Conservation (phyloP, 2,888 invertebrate genomes). For the Drosophila parthenogenetica region DNA sequence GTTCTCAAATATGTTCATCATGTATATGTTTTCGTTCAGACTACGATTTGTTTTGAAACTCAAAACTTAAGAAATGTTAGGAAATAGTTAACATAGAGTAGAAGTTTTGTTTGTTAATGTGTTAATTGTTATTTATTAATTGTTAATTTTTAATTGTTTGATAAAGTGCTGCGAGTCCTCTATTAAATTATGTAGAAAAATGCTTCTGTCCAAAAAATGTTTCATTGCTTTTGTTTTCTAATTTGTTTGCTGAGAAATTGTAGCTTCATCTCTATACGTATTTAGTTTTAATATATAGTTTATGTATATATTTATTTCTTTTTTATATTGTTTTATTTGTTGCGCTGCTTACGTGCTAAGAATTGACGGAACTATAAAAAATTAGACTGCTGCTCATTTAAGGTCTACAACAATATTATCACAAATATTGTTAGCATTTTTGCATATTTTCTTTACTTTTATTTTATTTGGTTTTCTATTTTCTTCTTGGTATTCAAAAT, state of each 20-base stretch:
- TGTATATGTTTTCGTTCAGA: constrained; percentile 72
- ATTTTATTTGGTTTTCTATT: constrained; percentile 7
- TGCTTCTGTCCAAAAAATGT: constrained; percentile 64
- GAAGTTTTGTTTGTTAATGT: constrained; percentile 37
- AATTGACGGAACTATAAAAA: constrained; percentile 77
- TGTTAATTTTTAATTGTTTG: constrained; percentile 32
- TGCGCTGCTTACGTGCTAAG: constrained; percentile 68
- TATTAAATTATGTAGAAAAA: constrained; percentile 67
- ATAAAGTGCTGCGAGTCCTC: constrained; percentile 39
- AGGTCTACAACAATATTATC: constrained; percentile 49
- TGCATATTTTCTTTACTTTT: neutral
- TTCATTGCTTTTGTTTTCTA: too few species aligned
- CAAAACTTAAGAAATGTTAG: constrained; percentile 39
- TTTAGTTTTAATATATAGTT: constrained; percentile 8
- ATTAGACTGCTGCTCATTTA: constrained; percentile 41
- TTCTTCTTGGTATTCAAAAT: constrained; percentile 59
- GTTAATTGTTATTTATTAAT: constrained; percentile 8
- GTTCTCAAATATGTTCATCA: constrained; percentile 66
- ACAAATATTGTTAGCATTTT: constrained; percentile 49
- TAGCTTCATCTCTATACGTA: constrained; percentile 17
- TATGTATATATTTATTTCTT: constrained; percentile 1
- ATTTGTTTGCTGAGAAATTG: constrained; percentile 49
- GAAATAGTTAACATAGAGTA: constrained; percentile 61
- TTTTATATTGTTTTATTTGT: constrained; percentile 36
- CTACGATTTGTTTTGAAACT: constrained; percentile 62